phyloP scores from a whole-genome alignment of 2,113 vertebrate species.

The Neolamprologus toae region DNA sequence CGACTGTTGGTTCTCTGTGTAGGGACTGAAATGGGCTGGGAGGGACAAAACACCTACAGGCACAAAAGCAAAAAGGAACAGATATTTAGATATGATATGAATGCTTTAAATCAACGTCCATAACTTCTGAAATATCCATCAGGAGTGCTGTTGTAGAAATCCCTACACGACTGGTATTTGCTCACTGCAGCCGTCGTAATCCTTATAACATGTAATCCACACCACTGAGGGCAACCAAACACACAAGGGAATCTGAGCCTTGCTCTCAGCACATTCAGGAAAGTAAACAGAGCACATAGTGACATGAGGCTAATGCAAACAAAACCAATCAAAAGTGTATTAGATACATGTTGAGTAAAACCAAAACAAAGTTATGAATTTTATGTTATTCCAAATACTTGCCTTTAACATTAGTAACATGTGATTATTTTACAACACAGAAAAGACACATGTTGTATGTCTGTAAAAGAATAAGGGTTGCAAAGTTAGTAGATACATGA shows the following conservation, averaged over 20 bases:
- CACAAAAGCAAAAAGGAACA: not conserved
- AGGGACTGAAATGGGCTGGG: slow-evolving; percentile 93
- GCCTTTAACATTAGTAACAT: not conserved
- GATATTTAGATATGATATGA: not conserved
- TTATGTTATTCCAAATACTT: not conserved
- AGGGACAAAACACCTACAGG: slow-evolving; percentile 89
- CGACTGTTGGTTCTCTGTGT: slow-evolving; percentile 80
- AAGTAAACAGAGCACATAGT: slow-evolving; percentile 6
- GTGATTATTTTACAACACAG: not conserved
- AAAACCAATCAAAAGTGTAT: not conserved
- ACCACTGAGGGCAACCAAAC: slow-evolving; percentile 14
- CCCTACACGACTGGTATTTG: not conserved
- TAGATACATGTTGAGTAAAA: not conserved
- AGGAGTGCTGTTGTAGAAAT: not conserved
- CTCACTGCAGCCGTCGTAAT: not conserved
- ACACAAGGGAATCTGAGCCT: not conserved
- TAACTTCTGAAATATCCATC: not conserved
- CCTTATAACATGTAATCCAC: not conserved
- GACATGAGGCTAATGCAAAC: slow-evolving; percentile 17
- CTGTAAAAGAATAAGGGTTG: not conserved
- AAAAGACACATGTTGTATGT: not conserved
- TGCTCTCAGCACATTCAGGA: slow-evolving; percentile 3
- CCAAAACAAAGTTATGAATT: not conserved
- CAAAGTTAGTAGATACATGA: not conserved
- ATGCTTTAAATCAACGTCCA: not conserved